These are phyloP conservation scores for Catonia carolina DNA, from an alignment of 2,888 invertebrate species.

Conservation along the genomic window DNA sequence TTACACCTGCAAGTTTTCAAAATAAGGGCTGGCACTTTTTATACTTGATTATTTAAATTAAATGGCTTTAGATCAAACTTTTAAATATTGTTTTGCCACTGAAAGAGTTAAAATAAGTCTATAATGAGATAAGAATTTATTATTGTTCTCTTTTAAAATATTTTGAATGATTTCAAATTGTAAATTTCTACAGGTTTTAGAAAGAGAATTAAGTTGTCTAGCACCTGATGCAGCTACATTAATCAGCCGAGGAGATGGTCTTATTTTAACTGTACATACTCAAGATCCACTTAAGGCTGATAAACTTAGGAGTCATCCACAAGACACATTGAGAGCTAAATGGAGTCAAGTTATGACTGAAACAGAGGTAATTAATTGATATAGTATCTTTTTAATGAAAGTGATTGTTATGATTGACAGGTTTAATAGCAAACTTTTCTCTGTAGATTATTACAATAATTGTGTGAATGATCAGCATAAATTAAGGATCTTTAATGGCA, in stretches of 20 bases:
- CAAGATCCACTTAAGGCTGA: slow-evolving; percentile 51
- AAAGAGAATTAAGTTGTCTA: slow-evolving; percentile 54
- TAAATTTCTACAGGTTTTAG: too few species aligned
- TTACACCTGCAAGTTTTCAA: too few species aligned
- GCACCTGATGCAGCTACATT: slow-evolving; percentile 70
- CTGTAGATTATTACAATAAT: neutral
- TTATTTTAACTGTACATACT: slow-evolving; percentile 61
- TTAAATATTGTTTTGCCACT: too few species aligned
- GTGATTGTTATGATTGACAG: too few species aligned
- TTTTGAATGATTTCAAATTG: too few species aligned
- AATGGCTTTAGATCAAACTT: too few species aligned
- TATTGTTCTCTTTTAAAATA: too few species aligned
- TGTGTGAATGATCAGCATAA: neutral
- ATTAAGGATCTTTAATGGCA: neutral
- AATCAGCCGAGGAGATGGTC: slow-evolving; percentile 69
- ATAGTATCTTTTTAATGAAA: neutral
- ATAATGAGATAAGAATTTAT: too few species aligned
- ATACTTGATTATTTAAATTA: too few species aligned
- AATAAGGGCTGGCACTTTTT: too few species aligned
- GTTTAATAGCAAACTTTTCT: too few species aligned
- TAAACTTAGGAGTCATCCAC: slow-evolving; percentile 50
- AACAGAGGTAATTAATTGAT: slow-evolving; percentile 50
- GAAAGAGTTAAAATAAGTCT: too few species aligned
- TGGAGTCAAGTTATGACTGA: slow-evolving; percentile 59
- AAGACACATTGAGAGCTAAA: slow-evolving; percentile 53